Evolutionary conservation across 2,797 vertebrate genomes (phyloP), one percentile per base, ranked within the genome.

Genomic region (Falco berigora): DNA sequence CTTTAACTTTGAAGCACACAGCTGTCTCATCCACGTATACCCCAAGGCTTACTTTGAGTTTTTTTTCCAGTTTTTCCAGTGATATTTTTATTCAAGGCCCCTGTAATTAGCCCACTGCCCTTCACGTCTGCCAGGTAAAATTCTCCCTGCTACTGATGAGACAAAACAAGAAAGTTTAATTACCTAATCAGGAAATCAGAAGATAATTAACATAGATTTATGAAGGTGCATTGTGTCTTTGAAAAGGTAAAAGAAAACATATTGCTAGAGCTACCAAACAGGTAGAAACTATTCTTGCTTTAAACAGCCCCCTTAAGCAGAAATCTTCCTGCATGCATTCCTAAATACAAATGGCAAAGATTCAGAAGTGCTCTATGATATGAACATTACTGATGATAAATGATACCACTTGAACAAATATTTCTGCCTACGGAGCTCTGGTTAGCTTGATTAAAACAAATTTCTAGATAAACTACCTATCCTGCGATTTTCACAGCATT

Each of bases 31-130:
- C 55, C 32, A 14, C 2, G 0, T 44, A 40, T 55, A 82, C 50
- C 46, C 36, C 58, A 72, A n/a, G 50, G 14, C 25, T 80, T 68
- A 25, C 28, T 75, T 36, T 47, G 25, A 3, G 0, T 0, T 4
- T 4, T 40, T 40, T 81, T 66, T 38, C 18, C 64, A 73, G 1
- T 64, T 72, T 68, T 64, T 73, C 19, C 30, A 66, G n/a, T 24
- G 34, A 20, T 66, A 46, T 68, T 61, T 92, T 20, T 74, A 69
- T 62, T 72, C 38, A n/a, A 85, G 32, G 2, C 19, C 28, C 28
- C 20, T 86, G 49, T 69, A 82, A 87, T 79, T 78, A 76, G 25
- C n/a, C 27, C 28, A 10, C 24, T 34, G 30, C 12, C 44, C 30
- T 89, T 79, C 63, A 55, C 0, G 2, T 73, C 36, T 73, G 28